A percentile compares a stretch with the other conserved stretches of the same genome.
phyloP scores from a whole-genome alignment of 2,113 vertebrate genomes.

The Lontra canadensis region DNA sequence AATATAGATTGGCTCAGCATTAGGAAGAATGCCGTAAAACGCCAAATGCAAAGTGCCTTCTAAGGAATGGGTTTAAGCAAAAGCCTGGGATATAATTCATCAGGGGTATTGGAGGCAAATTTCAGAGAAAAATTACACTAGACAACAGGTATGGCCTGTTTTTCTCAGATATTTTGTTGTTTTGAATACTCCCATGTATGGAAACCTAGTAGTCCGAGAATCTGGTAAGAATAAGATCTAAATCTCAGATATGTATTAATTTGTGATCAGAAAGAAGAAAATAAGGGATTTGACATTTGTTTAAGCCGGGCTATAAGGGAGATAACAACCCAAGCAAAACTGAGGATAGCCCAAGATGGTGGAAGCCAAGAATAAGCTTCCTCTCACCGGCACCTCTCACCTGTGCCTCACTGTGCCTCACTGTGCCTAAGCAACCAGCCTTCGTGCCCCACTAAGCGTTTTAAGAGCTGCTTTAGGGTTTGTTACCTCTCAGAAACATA shows the following conservation, averaged over 20 bases:
- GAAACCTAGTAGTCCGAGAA: not conserved
- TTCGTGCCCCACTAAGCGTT: fast-evolving
- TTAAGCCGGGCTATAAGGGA: not conserved
- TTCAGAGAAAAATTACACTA: not conserved
- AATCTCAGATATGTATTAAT: not conserved
- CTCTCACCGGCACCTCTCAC: not conserved
- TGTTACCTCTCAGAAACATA: not conserved
- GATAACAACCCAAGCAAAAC: not conserved
- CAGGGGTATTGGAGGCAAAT: not conserved
- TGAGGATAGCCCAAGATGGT: not conserved
- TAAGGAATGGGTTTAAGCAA: not conserved
- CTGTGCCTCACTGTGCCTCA: too few species aligned
- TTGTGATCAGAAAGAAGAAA: not conserved
- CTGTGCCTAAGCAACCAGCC: not conserved
- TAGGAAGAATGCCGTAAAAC: not conserved
- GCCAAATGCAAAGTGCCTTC: not conserved
- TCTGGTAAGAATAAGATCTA: not conserved
- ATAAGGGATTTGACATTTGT: not conserved
- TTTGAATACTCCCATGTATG: not conserved
- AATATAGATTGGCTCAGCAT: not conserved
- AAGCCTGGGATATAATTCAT: not conserved
- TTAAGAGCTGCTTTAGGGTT: not conserved
- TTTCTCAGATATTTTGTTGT: not conserved
- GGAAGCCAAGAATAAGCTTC: not conserved
- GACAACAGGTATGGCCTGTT: not conserved